phyloP scores from a whole-genome alignment of 2,888 invertebrate genomes.

The Nymphalis urticae region DNA sequence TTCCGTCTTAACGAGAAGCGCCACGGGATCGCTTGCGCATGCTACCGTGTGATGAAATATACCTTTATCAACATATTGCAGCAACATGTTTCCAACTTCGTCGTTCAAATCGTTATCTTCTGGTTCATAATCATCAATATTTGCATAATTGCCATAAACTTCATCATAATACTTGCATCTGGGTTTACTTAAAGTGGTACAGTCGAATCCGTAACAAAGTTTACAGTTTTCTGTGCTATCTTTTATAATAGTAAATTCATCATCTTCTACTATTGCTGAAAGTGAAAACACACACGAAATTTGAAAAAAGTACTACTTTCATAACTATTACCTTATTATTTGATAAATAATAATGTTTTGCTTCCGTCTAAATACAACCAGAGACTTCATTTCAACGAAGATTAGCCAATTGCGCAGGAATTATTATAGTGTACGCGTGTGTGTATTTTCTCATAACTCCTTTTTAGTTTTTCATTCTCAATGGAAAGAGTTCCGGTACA shows the following conservation, averaged over 20 bases:
- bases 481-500: too few species aligned
- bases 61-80: conserved; percentile 54
- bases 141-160: conserved; percentile 39
- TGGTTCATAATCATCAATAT: conserved; percentile 31
- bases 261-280: conserved; percentile 19
- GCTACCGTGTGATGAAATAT: not conserved
- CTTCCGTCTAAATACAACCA: too few species aligned
- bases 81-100: conserved; percentile 49
- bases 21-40: too few species aligned
- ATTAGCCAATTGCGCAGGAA: too few species aligned
- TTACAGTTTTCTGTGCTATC: conserved; percentile 14
- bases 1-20: too few species aligned
- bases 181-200: conserved; percentile 45
- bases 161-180: conserved; percentile 55
- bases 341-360: too few species aligned
- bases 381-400: too few species aligned
- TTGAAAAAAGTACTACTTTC: too few species aligned
- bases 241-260: conserved; percentile 5
- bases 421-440: too few species aligned
- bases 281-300: not conserved
- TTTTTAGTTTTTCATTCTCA: too few species aligned
- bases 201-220: conserved; percentile 54
- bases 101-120: conserved; percentile 29
- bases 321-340: too few species aligned
- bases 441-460: too few species aligned